These are phyloP conservation scores for Urocolius indicus DNA, from an alignment of 2,113 vertebrate species.

Conservation along the genomic window DNA sequence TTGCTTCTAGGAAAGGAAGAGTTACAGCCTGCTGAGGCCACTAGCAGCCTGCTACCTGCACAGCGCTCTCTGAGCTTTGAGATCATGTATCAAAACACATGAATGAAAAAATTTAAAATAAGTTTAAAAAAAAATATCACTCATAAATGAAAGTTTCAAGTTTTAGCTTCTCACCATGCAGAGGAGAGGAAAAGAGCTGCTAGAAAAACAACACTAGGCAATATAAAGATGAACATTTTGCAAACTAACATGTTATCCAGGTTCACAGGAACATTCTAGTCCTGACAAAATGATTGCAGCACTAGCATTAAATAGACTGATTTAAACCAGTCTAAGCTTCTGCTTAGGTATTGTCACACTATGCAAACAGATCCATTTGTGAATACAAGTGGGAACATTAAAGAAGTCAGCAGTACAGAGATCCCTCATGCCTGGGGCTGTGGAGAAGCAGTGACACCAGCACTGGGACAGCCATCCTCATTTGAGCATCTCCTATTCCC, in stretches of 20 bases:
- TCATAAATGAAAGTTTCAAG: background rate
- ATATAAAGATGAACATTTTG: background rate
- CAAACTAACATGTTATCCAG: background rate
- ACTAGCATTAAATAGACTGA: background rate
- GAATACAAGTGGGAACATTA: background rate
- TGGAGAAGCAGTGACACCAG: background rate
- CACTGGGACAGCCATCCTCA: background rate
- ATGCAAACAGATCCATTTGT: background rate
- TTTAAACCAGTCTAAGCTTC: background rate
- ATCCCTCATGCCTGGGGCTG: background rate
- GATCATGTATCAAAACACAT: accelerated
- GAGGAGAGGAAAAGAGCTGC: background rate
- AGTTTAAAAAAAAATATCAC: background rate
- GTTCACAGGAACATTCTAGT: background rate
- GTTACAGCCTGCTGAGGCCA: background rate
- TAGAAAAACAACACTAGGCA: background rate
- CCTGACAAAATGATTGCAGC: background rate
- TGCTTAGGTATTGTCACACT: background rate
- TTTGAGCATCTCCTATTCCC: background rate
- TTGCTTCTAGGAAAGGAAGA: background rate
- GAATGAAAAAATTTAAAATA: background rate
- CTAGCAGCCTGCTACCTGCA: background rate
- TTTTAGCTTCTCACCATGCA: background rate
- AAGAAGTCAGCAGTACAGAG: background rate
- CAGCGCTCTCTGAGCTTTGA: accelerated